These are phyloP conservation scores for Xenopus laevis DNA, from an alignment of 2,113 vertebrate species.

Conservation along the genomic window DNA sequence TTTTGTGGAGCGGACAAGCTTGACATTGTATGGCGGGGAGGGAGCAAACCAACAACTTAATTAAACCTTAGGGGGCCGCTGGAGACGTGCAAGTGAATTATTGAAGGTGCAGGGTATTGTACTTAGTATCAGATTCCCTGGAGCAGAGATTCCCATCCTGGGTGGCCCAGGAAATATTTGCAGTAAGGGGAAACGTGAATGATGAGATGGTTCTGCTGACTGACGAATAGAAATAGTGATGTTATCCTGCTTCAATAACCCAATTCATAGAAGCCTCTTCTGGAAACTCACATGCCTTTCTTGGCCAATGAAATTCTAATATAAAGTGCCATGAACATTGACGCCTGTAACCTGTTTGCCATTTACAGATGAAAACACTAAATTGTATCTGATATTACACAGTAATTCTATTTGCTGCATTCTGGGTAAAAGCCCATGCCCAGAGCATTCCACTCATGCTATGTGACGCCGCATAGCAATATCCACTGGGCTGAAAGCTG, in stretches of 20 bases:
- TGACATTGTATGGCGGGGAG: slow-evolving; percentile 14
- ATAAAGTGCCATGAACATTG: too few species aligned
- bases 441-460: too few species aligned
- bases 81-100: not conserved
- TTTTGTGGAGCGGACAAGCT: slow-evolving; percentile 1
- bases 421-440: too few species aligned
- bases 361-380: too few species aligned
- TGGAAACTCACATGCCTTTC: too few species aligned
- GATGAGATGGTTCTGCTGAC: slow-evolving; percentile 15
- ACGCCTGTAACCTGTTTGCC: too few species aligned
- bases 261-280: not conserved
- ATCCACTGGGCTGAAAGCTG: too few species aligned
- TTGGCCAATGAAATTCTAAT: too few species aligned
- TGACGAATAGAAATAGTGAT: not conserved
- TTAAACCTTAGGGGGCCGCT: not conserved
- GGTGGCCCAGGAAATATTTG: slow-evolving; percentile 9
- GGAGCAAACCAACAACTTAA: not conserved
- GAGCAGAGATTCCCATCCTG: slow-evolving; percentile 1
- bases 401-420: too few species aligned
- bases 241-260: not conserved
- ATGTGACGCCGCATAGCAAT: too few species aligned
- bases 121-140: slow-evolving; percentile 21
- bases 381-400: too few species aligned
- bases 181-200: slow-evolving; percentile 1
- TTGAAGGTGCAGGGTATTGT: slow-evolving; percentile 1